A percentile compares a stretch with the other conserved stretches of the same genome.
Conservation (phyloP, 2,888 invertebrate species). For the Ethmia dodecea region DNA sequence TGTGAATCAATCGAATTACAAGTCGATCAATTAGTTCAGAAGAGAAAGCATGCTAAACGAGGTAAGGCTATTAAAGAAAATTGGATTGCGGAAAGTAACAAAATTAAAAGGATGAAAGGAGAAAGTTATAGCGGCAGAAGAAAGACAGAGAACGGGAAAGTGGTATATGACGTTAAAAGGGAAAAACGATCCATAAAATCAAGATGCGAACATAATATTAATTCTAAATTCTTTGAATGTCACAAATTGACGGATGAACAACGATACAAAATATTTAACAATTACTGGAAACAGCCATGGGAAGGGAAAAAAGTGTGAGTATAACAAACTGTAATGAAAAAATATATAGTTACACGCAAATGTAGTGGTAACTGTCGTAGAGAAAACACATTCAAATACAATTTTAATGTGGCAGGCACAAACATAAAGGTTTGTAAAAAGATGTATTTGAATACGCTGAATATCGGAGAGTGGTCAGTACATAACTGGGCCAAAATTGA, state of each 20-base stretch:
- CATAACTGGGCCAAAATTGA: constrained; percentile 3
- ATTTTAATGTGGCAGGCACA: constrained; percentile 2
- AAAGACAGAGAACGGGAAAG: neutral
- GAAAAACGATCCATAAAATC: neutral
- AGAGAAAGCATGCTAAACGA: neutral
- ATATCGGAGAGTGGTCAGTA: constrained; percentile 8
- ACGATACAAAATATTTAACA: neutral
- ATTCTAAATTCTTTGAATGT: neutral
- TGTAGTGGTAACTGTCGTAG: neutral
- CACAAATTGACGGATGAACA: neutral
- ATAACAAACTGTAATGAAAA: neutral
- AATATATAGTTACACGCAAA: neutral
- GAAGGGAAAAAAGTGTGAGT: neutral
- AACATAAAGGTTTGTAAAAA: constrained; percentile 11
- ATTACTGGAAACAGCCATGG: neutral
- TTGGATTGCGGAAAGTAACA: neutral
- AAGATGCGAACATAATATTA: neutral
- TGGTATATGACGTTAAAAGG: neutral
- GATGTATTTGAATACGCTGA: constrained; percentile 11
- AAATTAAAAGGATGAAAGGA: neutral
- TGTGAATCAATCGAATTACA: neutral
- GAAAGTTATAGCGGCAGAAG: no score
- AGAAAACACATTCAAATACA: constrained; percentile 6
- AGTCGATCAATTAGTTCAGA: neutral
- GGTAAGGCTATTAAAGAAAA: neutral